phyloP scores from a whole-genome alignment of 2,797 vertebrate species.

The Melanotaenia parkinsoni region DNA sequence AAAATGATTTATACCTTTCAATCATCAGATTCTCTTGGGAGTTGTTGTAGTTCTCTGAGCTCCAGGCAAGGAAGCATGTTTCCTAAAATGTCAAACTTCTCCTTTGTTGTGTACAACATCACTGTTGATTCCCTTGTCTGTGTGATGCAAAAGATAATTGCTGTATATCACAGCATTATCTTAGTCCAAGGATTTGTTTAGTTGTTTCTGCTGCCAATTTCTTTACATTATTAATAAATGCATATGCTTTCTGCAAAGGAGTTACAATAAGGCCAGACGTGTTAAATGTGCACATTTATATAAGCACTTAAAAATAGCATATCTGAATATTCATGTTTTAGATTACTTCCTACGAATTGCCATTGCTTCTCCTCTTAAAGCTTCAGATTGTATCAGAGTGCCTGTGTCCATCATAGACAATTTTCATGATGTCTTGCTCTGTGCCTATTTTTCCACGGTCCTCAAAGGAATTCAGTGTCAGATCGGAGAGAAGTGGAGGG shows the following conservation, averaged over 20 bases:
- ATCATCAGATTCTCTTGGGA: slow-evolving; percentile 6
- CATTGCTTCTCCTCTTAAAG: neutral
- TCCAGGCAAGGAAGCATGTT: neutral
- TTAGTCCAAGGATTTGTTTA: neutral
- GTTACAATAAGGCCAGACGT: neutral
- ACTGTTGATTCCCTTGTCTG: neutral
- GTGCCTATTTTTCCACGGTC: slow-evolving; percentile 32
- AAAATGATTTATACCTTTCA: neutral
- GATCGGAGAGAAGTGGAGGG: slow-evolving; percentile 63
- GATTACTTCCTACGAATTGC: neutral
- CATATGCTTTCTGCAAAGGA: neutral
- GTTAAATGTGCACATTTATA: neutral
- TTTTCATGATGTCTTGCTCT: slow-evolving; percentile 40
- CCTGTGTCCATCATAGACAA: slow-evolving; percentile 3
- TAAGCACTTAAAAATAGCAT: neutral
- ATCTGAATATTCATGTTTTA: neutral
- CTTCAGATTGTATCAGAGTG: slow-evolving; percentile 7
- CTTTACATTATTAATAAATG: neutral
- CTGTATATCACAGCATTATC: neutral
- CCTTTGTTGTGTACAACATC: neutral
- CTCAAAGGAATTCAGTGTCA: slow-evolving; percentile 71
- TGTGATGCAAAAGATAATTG: neutral
- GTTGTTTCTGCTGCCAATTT: slow-evolving; percentile 1
- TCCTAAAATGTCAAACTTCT: slow-evolving; percentile 14
- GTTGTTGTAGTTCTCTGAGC: neutral